Evolutionary conservation across 2,888 invertebrate species (phyloP), one percentile per base, ranked within the genome.

Genomic region (Acleris sparsana): DNA sequence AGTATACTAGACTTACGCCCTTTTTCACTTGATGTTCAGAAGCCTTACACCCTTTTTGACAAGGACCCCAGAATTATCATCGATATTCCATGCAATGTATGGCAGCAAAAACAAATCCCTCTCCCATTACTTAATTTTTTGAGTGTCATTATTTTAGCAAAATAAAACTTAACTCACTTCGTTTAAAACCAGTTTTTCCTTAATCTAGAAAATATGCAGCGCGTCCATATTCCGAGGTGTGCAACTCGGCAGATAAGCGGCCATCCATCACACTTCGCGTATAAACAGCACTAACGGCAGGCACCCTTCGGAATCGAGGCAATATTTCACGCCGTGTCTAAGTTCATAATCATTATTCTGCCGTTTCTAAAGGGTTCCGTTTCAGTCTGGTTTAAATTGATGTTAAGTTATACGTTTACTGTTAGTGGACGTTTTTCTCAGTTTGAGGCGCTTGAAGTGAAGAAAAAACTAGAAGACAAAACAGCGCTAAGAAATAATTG

Each of bases 261-360:
- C 78, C 85, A 91, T 91, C 90, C 88, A 90, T 90, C 89, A 90
- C 87, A 83, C 83, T 85, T 81, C 78, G 73, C 76, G 84, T 78
- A 85, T 87, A 88, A 87, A 88, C 88, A 88, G 73, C 69, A 58
- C 71, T 71, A 72, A 73, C 72, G 70, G 39, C 39, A 39, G 39
- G 39, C 71, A 70, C 70, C 69, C 72, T 62, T 48, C 66, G 49
- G 57, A 71, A 72, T 69, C 71, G 72, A 68, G 72, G 76, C 77
- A 77, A 82, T 80, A 80, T 83, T 84, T 85, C 80, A 85, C 75
- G 71, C 71, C 66, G 71, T 74, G 77, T 80, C 80, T 79, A 82
- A 82, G 78, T 76, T 62, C 70, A 68, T 56, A 67, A 64, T 64
- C 63, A 67, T 63, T 63, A 62, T 63, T 53, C 62, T 69, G 48